Evolutionary conservation across 2,888 invertebrate species (phyloP), one percentile per base, ranked within the genome.

Genomic region (Matsumyia berberina): DNA sequence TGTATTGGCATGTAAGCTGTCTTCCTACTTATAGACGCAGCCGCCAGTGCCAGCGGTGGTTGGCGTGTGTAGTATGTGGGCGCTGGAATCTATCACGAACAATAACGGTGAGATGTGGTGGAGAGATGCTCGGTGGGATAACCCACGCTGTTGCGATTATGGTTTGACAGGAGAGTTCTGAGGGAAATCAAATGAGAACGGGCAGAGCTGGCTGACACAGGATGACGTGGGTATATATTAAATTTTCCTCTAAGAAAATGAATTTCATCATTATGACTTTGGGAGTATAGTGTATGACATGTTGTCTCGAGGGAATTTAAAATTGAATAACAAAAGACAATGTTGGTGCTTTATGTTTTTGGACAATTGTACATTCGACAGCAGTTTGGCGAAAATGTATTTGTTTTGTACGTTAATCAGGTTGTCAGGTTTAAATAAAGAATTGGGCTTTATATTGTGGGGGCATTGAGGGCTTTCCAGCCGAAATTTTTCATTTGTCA

Each of bases 31-130:
- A 19, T 33, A 44, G 33, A 67, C 29, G 35, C 55, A 31, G 44
- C 33, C 64, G 44, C 0, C n/a, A n/a, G n/a, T 35, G 31, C 55
- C 17, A 57, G n/a, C 19, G 57, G 53, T 31, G 15, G 49, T 51
- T 51, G 51, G 15, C 49, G 46, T 72, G 29, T 64, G 44, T 42
- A 35, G 9, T 55, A 44, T 66, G 42, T 60, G 39, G 62, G 60
- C 15, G 37, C 44, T 73, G 49, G 62, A 57, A 74, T 73, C 73
- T 70, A 73, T 83, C 67, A 33, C 42, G 73, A 58, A 74, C 69
- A 78, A 83, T 78, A 74, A 83, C 78, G 55, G 77, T 77, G 29
- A 72, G 66, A 77, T 62, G 60, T 15, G 33, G 31, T 15, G 19
- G 19, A 17, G 17, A 51, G 44, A 39, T 58, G 46, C 58, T 67